Evolutionary conservation across 2,797 vertebrate genomes (phyloP), one percentile per base, ranked within the genome.

Genomic region (Eulemur mongoz): DNA sequence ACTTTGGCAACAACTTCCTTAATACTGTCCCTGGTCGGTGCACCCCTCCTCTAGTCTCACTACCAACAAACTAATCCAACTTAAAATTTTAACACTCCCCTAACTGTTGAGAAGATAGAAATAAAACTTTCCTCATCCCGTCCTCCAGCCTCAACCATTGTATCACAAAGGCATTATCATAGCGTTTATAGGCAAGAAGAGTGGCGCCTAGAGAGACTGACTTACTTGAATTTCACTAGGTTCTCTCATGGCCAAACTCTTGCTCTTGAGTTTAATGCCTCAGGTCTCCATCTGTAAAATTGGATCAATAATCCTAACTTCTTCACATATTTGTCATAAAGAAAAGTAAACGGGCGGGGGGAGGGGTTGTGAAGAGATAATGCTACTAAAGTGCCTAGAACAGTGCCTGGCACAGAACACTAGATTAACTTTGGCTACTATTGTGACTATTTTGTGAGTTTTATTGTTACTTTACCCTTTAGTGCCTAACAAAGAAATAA

Each of bases 261-360:
- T 45, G 48, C 22, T 75, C 38, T 57, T 82, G 61, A 83, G 27
- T 95, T 79, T 43, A 80, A 76, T 75, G 67, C 22, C 27, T 78
- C 72, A 67, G 70, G 38, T 18, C n/a, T 97, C 17, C 43, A 40
- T n/a, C 38, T 93, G 82, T 93, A 92, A 96, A 95, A 69, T 4
- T 32, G 12, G 22, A 18, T 48, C 48, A 59, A 38, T 43, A 89
- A 23, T 32, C 30, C 30, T n/a, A 59, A 82, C 14, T 73, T 86
- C 9, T 48, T 72, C 43, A 65, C 20, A 27, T 27, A 50, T 15
- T 25, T 95, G 73, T 76, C 45, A n/a, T 20, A 20, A 84, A 92
- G 20, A 57, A 57, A 57, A 91, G 72, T 43, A 70, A 91, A 78
- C 40, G 40, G 40, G 40, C 5, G 38, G 38, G 38, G 40, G 40